These are phyloP conservation scores for Stictonetta naevosa DNA, from an alignment of 2,113 vertebrate genomes.

Conservation along the genomic window DNA sequence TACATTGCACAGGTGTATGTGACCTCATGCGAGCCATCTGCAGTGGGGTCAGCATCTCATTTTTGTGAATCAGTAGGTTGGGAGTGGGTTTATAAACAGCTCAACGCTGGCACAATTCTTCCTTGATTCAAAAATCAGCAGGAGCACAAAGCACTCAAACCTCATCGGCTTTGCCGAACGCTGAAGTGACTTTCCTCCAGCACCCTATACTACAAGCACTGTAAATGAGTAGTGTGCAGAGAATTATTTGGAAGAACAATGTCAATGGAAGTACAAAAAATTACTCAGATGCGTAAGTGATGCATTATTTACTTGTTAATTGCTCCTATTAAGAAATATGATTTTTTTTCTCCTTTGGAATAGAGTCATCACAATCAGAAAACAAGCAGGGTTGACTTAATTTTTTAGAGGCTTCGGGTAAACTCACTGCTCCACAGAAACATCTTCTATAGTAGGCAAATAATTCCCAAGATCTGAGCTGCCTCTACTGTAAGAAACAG, in stretches of 20 bases:
- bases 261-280: background rate
- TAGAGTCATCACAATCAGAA: background rate
- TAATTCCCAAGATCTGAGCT: background rate
- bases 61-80: rapidly evolving
- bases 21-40: background rate
- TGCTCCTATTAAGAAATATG: background rate
- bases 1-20: background rate
- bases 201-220: background rate
- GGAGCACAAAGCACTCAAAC: background rate
- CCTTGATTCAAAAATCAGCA: background rate
- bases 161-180: background rate
- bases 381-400: background rate
- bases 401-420: background rate
- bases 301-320: constrained; percentile 5
- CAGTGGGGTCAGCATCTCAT: background rate
- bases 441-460: background rate
- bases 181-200: background rate
- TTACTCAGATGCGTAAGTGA: background rate
- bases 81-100: background rate
- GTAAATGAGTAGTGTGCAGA: rapidly evolving
- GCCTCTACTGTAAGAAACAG: background rate
- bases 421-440: background rate
- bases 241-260: background rate
- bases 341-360: background rate
- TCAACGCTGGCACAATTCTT: background rate